A percentile compares a stretch with the other conserved stretches of the same genome.
These are phyloP conservation scores for Cheilosia impressa DNA, from an alignment of 2,888 invertebrate genomes.

Conservation along the genomic window DNA sequence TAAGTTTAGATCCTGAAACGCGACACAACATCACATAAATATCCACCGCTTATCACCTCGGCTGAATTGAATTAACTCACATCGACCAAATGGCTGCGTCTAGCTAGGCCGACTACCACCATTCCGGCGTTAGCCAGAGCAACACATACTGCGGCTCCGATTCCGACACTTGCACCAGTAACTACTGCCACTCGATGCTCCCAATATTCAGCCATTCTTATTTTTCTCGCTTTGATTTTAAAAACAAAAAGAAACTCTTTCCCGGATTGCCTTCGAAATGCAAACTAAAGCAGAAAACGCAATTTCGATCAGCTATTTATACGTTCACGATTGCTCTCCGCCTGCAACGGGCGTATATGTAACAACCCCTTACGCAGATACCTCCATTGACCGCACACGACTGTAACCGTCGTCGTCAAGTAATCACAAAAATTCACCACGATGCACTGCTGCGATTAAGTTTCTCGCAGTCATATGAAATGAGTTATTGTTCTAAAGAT, in stretches of 20 bases:
- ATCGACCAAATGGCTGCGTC: constrained; percentile 84
- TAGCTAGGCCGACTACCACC: constrained; percentile 85
- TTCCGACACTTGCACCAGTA: constrained; percentile 84
- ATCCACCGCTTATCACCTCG: constrained; percentile 3
- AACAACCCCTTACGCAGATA: constrained; percentile 34
- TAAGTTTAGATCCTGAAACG: constrained; percentile 79
- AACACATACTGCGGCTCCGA: constrained; percentile 83
- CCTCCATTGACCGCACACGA: constrained; percentile 40
- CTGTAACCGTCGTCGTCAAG: constrained; percentile 23
- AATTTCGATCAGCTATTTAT: constrained; percentile 45
- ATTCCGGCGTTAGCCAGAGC: constrained; percentile 84
- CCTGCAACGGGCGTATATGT: neutral
- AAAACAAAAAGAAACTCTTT: neutral
- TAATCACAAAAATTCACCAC: constrained; percentile 41
- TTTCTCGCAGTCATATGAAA: constrained; percentile 43
- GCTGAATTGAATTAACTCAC: constrained; percentile 76
- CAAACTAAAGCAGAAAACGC: constrained; percentile 41
- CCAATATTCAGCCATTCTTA: constrained; percentile 76
- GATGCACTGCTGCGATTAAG: constrained; percentile 34
- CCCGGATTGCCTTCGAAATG: constrained; percentile 5
- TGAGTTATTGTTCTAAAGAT: constrained; percentile 9
- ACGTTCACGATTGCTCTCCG: constrained; percentile 4
- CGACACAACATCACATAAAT: constrained; percentile 4
- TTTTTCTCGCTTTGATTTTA: neutral
- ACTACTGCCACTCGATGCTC: constrained; percentile 82